A percentile compares a stretch with the other conserved stretches of the same genome.
Evolutionary conservation across 2,797 vertebrate species (phyloP).

Genomic region (Onychomys arenicola): DNA sequence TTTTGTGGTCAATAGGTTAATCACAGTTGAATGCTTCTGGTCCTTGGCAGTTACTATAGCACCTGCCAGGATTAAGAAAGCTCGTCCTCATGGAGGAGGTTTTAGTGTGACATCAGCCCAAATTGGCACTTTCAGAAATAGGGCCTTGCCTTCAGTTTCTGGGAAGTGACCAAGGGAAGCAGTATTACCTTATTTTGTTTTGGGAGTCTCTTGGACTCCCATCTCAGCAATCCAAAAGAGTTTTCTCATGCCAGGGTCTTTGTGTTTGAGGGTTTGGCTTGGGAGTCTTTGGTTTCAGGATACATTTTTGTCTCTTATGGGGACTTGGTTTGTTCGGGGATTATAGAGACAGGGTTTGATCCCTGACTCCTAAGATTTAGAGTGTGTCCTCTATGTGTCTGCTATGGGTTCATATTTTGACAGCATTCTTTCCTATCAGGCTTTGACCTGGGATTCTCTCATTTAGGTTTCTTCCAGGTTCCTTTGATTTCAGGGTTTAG

Average conservation of each 20-base stretch:
- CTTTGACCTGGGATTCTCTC: background rate
- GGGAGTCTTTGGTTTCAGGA: background rate
- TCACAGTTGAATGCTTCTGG: background rate
- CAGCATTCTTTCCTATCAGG: background rate
- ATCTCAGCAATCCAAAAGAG: background rate
- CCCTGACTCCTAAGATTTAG: background rate
- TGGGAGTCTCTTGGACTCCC: background rate
- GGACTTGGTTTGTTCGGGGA: background rate
- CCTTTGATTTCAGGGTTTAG: background rate
- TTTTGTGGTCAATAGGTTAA: background rate
- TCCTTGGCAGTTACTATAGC: background rate
- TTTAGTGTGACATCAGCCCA: background rate
- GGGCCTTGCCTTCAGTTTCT: background rate
- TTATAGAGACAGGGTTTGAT: background rate
- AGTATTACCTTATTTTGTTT: background rate
- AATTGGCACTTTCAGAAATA: background rate
- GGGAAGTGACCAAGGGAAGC: background rate
- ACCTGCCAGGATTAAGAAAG: background rate
- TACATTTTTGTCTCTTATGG: background rate
- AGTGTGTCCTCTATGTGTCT: background rate
- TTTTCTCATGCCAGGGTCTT: background rate
- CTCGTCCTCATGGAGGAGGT: background rate
- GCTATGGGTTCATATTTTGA: background rate
- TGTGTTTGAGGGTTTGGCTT: background rate
- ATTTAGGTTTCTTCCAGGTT: background rate